Evolutionary conservation across 2,888 invertebrate genomes (phyloP).

Genomic region (Diachrysia chrysitis): DNA sequence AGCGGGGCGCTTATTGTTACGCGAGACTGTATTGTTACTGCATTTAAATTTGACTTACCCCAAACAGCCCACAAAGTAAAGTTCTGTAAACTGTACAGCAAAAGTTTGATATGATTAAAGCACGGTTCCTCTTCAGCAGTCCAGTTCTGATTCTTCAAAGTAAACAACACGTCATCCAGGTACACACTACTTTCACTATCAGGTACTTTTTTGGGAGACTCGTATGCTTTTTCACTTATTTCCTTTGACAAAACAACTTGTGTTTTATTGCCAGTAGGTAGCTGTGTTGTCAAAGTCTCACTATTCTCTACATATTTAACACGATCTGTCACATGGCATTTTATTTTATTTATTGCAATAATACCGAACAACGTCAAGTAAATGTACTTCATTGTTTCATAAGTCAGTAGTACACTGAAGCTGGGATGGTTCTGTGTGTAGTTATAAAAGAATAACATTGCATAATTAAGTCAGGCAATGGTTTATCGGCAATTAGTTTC

Average conservation of each 20-base stretch:
- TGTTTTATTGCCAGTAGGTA: constrained; percentile 44
- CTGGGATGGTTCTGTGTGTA: constrained; percentile 48
- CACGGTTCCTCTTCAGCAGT: constrained; percentile 75
- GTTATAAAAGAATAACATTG: constrained; percentile 71
- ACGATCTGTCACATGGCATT: constrained; percentile 62
- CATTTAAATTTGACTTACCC: constrained; percentile 76
- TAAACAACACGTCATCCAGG: constrained; percentile 80
- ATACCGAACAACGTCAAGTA: constrained; percentile 46
- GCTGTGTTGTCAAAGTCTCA: constrained; percentile 23
- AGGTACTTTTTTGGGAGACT: constrained; percentile 51
- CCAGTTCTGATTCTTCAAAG: constrained; percentile 79
- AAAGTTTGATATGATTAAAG: constrained; percentile 72
- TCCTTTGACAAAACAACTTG: constrained; percentile 36
- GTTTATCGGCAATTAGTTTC: constrained; percentile 63
- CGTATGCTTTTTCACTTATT: constrained; percentile 49
- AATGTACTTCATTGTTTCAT: constrained; percentile 66
- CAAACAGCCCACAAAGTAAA: constrained; percentile 89
- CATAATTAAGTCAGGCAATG: constrained; percentile 68
- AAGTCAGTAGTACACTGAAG: constrained; percentile 64
- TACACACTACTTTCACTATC: constrained; percentile 70
- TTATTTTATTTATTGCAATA: constrained; percentile 42
- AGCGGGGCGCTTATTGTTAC: not conserved
- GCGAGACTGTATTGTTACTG: not conserved
- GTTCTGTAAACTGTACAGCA: constrained; percentile 82
- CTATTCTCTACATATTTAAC: constrained; percentile 35